Percentiles rank a stretch among this genome's conserved stretches.
Evolutionary conservation across 2,797 vertebrate species (phyloP).

Genomic region (Cirrhinus molitorella): DNA sequence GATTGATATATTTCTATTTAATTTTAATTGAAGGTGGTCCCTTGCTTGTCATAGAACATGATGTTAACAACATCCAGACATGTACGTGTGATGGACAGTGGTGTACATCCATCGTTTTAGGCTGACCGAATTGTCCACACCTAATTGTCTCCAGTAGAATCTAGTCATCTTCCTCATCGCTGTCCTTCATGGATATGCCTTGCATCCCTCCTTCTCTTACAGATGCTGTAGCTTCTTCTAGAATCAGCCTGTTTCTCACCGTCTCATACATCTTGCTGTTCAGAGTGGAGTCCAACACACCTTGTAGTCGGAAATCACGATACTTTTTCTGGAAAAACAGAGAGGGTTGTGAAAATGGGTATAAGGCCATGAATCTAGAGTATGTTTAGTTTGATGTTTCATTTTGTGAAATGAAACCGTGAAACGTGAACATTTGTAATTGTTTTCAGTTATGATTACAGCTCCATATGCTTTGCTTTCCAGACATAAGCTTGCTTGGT

Average conservation of each 20-base stretch:
- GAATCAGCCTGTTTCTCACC: slow-evolving; percentile 92
- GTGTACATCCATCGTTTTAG: slow-evolving; percentile 58
- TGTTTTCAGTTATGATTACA: no score
- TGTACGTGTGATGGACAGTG: slow-evolving; percentile 39
- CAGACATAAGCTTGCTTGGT: no score
- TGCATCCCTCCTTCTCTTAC: slow-evolving; percentile 96
- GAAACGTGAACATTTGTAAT: no score
- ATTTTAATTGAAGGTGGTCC: slow-evolving; percentile 36
- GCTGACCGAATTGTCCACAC: slow-evolving; percentile 1
- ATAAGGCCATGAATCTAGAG: slow-evolving; percentile 21
- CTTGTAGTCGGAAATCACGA: slow-evolving; percentile 98
- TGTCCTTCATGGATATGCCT: slow-evolving; percentile 99
- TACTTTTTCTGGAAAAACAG: slow-evolving; percentile 90
- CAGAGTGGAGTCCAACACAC: slow-evolving; percentile 95
- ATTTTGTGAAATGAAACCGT: no score
- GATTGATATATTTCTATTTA: not conserved
- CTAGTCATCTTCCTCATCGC: slow-evolving; percentile 93
- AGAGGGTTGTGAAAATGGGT: slow-evolving; percentile 63
- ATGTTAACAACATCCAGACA: slow-evolving; percentile 45
- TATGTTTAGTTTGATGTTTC: no score
- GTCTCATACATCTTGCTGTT: slow-evolving; percentile 99
- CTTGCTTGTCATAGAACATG: slow-evolving; percentile 56
- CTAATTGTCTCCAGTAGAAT: slow-evolving; percentile 18
- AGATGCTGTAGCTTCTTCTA: slow-evolving; percentile 95
- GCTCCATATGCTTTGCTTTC: no score